Percentiles rank a stretch among this genome's conserved stretches.
These are phyloP conservation scores for Eulacestoma nigropectus DNA, from an alignment of 2,113 vertebrate species.

Conservation along the genomic window DNA sequence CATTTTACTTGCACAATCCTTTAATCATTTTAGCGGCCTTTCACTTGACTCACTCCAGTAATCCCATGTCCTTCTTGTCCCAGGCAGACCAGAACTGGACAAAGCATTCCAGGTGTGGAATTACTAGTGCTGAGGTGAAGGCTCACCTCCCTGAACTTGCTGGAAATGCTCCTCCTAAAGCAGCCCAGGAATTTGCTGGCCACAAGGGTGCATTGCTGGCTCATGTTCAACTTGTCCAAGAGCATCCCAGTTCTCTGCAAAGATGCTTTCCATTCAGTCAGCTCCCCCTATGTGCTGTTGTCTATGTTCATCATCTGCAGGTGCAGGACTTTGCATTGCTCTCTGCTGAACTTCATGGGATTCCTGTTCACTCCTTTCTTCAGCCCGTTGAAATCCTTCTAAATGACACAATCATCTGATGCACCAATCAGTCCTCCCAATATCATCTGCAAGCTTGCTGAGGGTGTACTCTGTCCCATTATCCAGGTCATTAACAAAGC, in stretches of 20 bases:
- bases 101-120: neutral
- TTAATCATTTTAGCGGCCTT: neutral
- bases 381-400: neutral
- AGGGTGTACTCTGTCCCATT: neutral
- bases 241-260: neutral
- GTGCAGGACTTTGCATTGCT: neutral
- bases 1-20: neutral
- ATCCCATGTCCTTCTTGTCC: neutral
- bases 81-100: neutral
- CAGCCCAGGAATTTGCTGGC: neutral
- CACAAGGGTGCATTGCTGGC: slow-evolving; percentile 8
- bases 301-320: neutral
- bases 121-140: neutral
- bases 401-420: neutral
- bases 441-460: neutral
- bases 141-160: neutral
- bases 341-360: neutral
- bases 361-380: neutral
- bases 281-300: neutral
- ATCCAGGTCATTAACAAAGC: neutral
- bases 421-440: neutral
- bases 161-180: neutral
- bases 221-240: neutral
- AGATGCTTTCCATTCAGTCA: neutral
- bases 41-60: neutral